phyloP scores from a whole-genome alignment of 2,888 invertebrate species.

The Keiferia lycopersicella region DNA sequence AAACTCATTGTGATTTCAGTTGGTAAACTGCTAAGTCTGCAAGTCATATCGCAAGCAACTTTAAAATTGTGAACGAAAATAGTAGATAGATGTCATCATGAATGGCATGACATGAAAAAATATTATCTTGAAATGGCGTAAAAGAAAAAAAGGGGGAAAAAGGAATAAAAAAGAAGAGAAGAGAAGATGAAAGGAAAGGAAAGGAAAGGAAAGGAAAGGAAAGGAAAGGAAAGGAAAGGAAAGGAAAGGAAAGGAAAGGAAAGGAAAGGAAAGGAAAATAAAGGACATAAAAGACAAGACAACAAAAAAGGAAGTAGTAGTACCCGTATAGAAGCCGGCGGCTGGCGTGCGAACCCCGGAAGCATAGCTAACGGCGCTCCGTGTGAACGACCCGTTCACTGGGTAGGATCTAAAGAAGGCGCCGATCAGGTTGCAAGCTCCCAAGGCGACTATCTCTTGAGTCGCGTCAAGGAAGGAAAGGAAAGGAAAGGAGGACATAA shows the following conservation, averaged over 20 bases:
- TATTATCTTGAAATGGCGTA: no score
- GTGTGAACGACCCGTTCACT: constrained; percentile 87
- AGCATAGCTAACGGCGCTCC: constrained; percentile 90
- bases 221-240: no score
- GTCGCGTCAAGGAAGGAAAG: constrained; percentile 60
- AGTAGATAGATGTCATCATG: background rate
- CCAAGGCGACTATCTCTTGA: constrained; percentile 90
- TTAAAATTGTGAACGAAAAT: background rate
- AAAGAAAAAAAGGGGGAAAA: no score
- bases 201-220: no score
- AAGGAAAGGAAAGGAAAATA: background rate
- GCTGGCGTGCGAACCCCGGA: constrained; percentile 89
- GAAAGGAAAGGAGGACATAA: background rate
- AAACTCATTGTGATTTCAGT: background rate
- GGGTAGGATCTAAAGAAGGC: constrained; percentile 90
- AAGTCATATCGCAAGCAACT: background rate
- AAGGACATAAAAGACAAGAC: background rate
- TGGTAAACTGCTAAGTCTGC: background rate
- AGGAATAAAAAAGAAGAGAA: no score
- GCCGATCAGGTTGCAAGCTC: constrained; percentile 87
- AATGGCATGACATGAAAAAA: no score
- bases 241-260: no score
- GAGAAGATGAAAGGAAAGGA: no score
- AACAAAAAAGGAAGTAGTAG: background rate
- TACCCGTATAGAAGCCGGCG: constrained; percentile 87